Base-by-base conservation (phyloP, 2,888 invertebrate species). In the Palloptera scutellata region DNA sequence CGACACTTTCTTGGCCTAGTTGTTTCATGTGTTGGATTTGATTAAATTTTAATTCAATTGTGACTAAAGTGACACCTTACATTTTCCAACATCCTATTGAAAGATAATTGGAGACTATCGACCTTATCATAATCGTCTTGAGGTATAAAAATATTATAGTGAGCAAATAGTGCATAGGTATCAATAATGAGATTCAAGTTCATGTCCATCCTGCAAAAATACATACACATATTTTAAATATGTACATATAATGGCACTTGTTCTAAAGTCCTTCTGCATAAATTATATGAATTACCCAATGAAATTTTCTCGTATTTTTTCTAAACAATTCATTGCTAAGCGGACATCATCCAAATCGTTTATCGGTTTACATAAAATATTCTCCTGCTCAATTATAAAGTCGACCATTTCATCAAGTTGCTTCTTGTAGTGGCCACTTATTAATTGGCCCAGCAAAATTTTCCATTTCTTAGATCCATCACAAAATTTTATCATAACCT, bases 391-490 rank as follows among this genome's bases (percentile, higher is more conserved):
- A 30, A 89, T 89, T 54, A 95, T 92, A 76, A 95, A 95, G 65
- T 91, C 91, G 72, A 90, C 89, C 79, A 94, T 87, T 77, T 88
- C 89, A 68, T 87, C 87, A 54, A 94, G 87, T 71, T 92, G 90
- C 59, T 88, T 88, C 76, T 89, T 91, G 77, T 93, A 94, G 11
- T 89, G 89, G 0, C 85, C 81, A 71, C 91, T 90, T 40, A 95
- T 82, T 45, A 91, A 86, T 75, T 89, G 88, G 0, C 94, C 94
- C 64, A 93, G 85, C 17, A 89, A 86, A 68, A 88, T 86, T 82
- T 93, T 94, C 95, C 95, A 95, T 61, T 90, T 89, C 71, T 91
- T 88, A 0, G 93, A 91, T 85, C 95, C 95, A 11, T 91, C 88
- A 54, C 89, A 84, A 48, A 95, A 82, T 0, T 88, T 91, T 41